Evolutionary conservation across 2,888 invertebrate species (phyloP).

Genomic region (Anarsia innoxiella): DNA sequence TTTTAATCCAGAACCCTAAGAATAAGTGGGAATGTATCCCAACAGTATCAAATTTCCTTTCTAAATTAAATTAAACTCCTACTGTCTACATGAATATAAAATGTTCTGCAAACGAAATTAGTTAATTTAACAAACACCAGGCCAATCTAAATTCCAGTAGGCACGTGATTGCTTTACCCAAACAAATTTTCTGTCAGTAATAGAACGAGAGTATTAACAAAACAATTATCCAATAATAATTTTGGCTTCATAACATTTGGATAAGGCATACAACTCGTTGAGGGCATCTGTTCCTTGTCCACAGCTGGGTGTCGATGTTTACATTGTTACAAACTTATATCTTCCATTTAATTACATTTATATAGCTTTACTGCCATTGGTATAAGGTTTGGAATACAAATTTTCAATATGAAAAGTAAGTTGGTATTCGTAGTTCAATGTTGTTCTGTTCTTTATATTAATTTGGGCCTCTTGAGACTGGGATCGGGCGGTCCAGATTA

Average conservation of each 20-base stretch:
- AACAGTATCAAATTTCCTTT: background rate
- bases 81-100: background rate
- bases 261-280: conserved; percentile 47
- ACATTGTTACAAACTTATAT: conserved; percentile 24
- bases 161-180: conserved; percentile 21
- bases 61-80: background rate
- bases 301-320: conserved; percentile 38
- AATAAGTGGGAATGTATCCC: too few relatives aligned
- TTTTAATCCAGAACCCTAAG: too few relatives aligned
- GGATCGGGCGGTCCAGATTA: conserved; percentile 50
- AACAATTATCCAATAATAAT: conserved; percentile 59
- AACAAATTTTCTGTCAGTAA: conserved; percentile 29
- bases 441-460: conserved; percentile 67
- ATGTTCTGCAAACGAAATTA: conserved; percentile 18
- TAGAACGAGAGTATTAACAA: conserved; percentile 44
- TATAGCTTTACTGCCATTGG: too few relatives aligned
- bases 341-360: too few relatives aligned
- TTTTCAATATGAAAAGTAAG: background rate
- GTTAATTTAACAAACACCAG: conserved; percentile 20
- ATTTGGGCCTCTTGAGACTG: conserved; percentile 64
- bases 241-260: conserved; percentile 43
- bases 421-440: conserved; percentile 24
- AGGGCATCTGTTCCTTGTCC: conserved; percentile 63
- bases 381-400: too few relatives aligned
- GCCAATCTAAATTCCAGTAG: too few relatives aligned